Evolutionary conservation across 1,140 invertebrate species (phyloP).

Genomic region (Radopholus similis): DNA sequence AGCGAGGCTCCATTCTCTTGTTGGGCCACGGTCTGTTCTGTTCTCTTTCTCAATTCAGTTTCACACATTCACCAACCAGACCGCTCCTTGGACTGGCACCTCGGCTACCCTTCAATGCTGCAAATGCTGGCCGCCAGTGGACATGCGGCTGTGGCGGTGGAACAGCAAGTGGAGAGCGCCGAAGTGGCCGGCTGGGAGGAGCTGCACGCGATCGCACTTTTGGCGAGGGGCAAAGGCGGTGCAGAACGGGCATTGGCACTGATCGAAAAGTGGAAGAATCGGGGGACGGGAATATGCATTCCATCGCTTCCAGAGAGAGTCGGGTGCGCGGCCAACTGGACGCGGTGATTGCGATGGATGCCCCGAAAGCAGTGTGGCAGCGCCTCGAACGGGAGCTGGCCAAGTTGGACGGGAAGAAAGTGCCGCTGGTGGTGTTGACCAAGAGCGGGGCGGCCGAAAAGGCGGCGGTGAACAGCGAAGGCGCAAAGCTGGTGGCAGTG

Average conservation of each 20-base stretch:
- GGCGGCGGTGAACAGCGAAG: neutral
- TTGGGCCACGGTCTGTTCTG: neutral
- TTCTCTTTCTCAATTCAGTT: neutral
- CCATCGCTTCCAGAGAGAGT: neutral
- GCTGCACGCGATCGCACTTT: conserved; percentile 10
- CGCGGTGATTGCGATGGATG: neutral
- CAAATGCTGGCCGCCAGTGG: conserved; percentile 35
- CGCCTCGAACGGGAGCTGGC: neutral
- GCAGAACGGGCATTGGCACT: neutral
- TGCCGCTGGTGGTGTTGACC: neutral
- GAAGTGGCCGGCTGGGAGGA: conserved; percentile 12
- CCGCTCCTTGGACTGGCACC: conserved; percentile 13
- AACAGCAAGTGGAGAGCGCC: neutral
- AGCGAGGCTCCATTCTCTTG: conserved; percentile 19
- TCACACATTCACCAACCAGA: neutral
- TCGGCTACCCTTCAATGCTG: conserved; percentile 19
- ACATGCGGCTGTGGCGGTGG: conserved; percentile 17
- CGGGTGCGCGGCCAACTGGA: neutral
- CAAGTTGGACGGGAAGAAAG: conserved; percentile 11
- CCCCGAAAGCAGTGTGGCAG: neutral
- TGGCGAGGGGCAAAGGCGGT: neutral
- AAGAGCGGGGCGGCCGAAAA: neutral
- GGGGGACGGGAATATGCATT: neutral
- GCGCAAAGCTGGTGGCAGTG: neutral
- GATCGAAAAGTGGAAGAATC: neutral